Evolutionary conservation across 1,140 invertebrate species (phyloP).

Genomic region (Camponotus pennsylvanicus): DNA sequence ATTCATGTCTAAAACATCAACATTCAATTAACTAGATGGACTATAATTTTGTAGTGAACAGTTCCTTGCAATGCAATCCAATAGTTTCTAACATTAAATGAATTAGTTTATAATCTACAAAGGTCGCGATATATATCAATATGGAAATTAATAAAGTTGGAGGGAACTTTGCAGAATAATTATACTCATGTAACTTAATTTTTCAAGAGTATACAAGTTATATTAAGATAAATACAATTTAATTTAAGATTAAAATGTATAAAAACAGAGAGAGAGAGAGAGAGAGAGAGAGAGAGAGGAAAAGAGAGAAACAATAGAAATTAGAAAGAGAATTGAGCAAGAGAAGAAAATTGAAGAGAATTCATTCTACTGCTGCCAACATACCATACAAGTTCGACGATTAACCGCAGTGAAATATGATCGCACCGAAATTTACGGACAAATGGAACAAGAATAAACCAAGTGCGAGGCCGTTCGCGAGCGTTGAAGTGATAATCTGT

Average conservation of each 20-base stretch:
- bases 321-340: neutral
- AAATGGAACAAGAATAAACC: slow-evolving; percentile 44
- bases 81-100: slow-evolving; percentile 31
- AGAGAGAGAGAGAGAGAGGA: neutral
- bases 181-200: neutral
- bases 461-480: slow-evolving; percentile 28
- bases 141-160: slow-evolving; percentile 13
- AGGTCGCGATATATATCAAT: neutral
- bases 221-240: neutral
- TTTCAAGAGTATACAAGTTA: neutral
- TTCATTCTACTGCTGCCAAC: neutral
- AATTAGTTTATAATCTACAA: slow-evolving; percentile 42
- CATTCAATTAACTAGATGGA: neutral
- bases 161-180: neutral
- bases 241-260: no score
- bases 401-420: slow-evolving; percentile 57
- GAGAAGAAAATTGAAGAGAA: neutral
- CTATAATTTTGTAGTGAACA: slow-evolving; percentile 23
- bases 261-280: neutral
- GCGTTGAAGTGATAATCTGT: slow-evolving; percentile 42
- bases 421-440: slow-evolving; percentile 28
- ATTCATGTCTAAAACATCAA: slow-evolving; percentile 5
- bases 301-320: neutral
- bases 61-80: neutral
- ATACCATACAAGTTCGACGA: slow-evolving; percentile 26